phyloP scores from a whole-genome alignment of 1,140 invertebrate species.

The Acromyrmex echinatior region DNA sequence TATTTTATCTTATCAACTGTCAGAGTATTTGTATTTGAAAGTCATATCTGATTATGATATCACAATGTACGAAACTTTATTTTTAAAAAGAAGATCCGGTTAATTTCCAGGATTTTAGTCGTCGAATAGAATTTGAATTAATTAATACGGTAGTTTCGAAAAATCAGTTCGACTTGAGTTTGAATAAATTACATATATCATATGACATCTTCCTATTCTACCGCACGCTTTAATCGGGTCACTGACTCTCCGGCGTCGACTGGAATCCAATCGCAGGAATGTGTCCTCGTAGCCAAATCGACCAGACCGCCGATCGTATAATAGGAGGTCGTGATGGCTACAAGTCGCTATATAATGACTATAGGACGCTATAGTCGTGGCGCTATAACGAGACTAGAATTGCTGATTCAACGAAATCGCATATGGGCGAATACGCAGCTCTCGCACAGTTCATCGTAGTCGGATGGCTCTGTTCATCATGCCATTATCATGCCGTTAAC shows the following conservation, averaged over 20 bases:
- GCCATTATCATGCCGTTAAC: slow-evolving; percentile 30
- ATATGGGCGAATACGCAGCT: slow-evolving; percentile 13
- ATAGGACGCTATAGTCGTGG: slow-evolving; percentile 37
- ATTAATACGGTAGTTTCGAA: slow-evolving; percentile 2
- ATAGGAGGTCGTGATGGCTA: background rate
- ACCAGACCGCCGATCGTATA: slow-evolving; percentile 28
- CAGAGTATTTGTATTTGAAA: background rate
- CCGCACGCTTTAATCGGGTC: slow-evolving; percentile 70
- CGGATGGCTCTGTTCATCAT: background rate
- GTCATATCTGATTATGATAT: background rate
- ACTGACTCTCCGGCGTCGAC: slow-evolving; percentile 62
- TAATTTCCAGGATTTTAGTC: slow-evolving; percentile 12
- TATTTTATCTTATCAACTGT: background rate
- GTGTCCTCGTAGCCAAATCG: slow-evolving; percentile 65
- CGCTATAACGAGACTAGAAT: slow-evolving; percentile 24
- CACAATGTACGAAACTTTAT: background rate
- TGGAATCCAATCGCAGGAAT: slow-evolving; percentile 63
- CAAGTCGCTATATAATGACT: slow-evolving; percentile 42
- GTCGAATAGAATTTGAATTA: slow-evolving; percentile 2
- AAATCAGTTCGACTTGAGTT: slow-evolving; percentile 5
- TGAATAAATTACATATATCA: background rate
- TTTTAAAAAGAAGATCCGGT: background rate
- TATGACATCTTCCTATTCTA: slow-evolving; percentile 65
- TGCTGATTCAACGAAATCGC: slow-evolving; percentile 39
- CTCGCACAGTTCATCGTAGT: background rate